Conservation (phyloP, 64 coral and sea anemone species). For the Trachythela sp. region DNA sequence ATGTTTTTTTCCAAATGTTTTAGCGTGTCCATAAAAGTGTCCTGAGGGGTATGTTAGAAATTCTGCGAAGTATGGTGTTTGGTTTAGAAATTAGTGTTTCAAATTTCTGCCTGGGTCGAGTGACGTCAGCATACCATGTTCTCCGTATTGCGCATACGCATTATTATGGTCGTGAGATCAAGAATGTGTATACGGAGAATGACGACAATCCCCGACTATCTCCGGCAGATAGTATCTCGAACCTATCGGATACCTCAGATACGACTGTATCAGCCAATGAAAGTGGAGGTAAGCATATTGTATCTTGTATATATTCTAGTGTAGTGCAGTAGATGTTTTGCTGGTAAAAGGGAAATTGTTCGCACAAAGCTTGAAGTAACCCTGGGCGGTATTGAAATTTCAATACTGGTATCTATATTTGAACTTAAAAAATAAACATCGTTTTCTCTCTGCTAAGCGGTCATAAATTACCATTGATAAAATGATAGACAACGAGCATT, state of each 20-base stretch:
- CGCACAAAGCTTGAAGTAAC: no score
- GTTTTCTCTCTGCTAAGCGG: no score
- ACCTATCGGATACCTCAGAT: slow-evolving; percentile 48
- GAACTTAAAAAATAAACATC: no score
- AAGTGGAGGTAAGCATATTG: background rate
- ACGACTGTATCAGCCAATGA: background rate
- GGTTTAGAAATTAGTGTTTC: slow-evolving; percentile 68
- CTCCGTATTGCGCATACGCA: slow-evolving; percentile 84
- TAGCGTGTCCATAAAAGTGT: slow-evolving; percentile 76
- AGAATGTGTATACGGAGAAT: slow-evolving; percentile 47
- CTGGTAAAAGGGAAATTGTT: no score
- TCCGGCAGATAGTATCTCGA: slow-evolving; percentile 70
- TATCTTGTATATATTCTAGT: background rate
- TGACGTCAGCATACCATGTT: slow-evolving; percentile 79
- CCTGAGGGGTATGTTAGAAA: slow-evolving; percentile 73
- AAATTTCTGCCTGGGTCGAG: slow-evolving; percentile 68
- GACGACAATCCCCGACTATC: slow-evolving; percentile 72
- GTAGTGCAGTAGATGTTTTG: no score
- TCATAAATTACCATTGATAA: no score
- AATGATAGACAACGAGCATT: no score
- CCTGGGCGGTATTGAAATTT: no score
- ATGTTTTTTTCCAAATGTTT: background rate
- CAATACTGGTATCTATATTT: no score
- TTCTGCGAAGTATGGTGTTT: slow-evolving; percentile 51
- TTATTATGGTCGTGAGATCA: slow-evolving; percentile 81